Conservation (phyloP, 2,888 invertebrate species). For the Theretra japonica region DNA sequence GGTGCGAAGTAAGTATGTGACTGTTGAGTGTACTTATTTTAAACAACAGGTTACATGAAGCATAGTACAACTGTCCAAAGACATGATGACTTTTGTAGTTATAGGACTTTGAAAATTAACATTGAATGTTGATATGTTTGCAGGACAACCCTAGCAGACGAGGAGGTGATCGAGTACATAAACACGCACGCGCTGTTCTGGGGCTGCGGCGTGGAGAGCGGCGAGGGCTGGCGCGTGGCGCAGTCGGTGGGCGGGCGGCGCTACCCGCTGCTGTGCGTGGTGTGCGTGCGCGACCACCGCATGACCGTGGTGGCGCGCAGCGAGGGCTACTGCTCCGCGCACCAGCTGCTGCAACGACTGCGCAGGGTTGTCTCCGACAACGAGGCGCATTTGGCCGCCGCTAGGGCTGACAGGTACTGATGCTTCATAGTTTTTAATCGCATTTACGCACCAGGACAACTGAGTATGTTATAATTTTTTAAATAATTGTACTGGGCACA, state of each 20-base stretch:
- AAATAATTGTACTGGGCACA: too few relatives aligned
- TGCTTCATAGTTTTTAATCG: neutral
- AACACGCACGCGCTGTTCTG: constrained; percentile 95
- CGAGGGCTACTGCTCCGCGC: constrained; percentile 92
- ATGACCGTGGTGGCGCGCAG: constrained; percentile 97
- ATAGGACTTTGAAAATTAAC: neutral
- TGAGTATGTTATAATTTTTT: too few relatives aligned
- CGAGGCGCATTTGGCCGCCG: constrained; percentile 93
- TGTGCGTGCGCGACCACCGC: constrained; percentile 94
- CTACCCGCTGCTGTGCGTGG: constrained; percentile 94
- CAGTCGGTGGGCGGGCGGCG: constrained; percentile 93
- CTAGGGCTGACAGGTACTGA: constrained; percentile 91
- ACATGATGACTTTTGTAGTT: neutral
- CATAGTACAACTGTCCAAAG: too few relatives aligned
- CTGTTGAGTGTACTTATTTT: too few relatives aligned
- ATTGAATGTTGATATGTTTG: constrained; percentile 20
- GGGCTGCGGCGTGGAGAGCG: constrained; percentile 95
- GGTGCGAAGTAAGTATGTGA: too few relatives aligned
- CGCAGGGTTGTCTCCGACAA: constrained; percentile 92
- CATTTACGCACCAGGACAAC: too few relatives aligned
- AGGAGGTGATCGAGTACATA: constrained; percentile 91
- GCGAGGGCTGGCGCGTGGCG: constrained; percentile 96
- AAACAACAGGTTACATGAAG: too few relatives aligned
- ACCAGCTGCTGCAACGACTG: constrained; percentile 89
- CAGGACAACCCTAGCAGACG: constrained; percentile 89